These are phyloP conservation scores for Tortrix viridana DNA, from an alignment of 2,888 invertebrate genomes.

Conservation along the genomic window DNA sequence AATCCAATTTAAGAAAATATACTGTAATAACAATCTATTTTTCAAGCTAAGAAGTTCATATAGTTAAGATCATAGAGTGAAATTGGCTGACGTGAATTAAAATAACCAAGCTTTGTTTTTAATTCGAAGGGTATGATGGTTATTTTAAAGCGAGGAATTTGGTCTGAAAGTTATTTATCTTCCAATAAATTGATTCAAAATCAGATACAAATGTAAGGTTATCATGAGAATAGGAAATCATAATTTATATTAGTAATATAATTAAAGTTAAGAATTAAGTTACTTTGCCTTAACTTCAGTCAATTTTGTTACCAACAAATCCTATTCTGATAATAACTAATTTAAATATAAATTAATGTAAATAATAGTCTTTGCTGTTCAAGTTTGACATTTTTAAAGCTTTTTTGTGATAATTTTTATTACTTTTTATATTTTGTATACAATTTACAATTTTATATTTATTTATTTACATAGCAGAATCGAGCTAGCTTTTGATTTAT, in stretches of 20 bases:
- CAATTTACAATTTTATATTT: conserved; percentile 34
- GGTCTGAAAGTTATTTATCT: conserved; percentile 7
- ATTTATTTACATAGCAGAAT: conserved; percentile 49
- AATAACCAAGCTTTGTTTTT: too few species aligned
- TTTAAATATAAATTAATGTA: conserved; percentile 34
- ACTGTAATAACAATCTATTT: too few species aligned
- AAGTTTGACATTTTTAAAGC: conserved; percentile 37
- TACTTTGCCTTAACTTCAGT: conserved; percentile 18
- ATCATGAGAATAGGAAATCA: conserved; percentile 52
- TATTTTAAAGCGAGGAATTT: not conserved
- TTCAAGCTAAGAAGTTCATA: too few species aligned
- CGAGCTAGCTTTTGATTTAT: conserved; percentile 38
- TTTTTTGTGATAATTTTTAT: conserved; percentile 37
- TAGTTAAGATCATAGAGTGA: too few species aligned
- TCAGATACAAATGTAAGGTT: conserved; percentile 46
- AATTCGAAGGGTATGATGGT: too few species aligned
- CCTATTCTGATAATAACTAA: conserved; percentile 54
- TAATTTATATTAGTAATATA: conserved; percentile 38
- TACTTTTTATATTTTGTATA: conserved; percentile 37
- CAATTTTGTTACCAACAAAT: conserved; percentile 26
- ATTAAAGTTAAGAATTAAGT: conserved; percentile 19
- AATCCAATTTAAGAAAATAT: too few species aligned
- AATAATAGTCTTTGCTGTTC: conserved; percentile 40
- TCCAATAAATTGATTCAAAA: conserved; percentile 34
- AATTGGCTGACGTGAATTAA: too few species aligned